These are phyloP conservation scores for Brienomyrus brachyistius DNA, from an alignment of 2,113 vertebrate genomes.

Conservation along the genomic window DNA sequence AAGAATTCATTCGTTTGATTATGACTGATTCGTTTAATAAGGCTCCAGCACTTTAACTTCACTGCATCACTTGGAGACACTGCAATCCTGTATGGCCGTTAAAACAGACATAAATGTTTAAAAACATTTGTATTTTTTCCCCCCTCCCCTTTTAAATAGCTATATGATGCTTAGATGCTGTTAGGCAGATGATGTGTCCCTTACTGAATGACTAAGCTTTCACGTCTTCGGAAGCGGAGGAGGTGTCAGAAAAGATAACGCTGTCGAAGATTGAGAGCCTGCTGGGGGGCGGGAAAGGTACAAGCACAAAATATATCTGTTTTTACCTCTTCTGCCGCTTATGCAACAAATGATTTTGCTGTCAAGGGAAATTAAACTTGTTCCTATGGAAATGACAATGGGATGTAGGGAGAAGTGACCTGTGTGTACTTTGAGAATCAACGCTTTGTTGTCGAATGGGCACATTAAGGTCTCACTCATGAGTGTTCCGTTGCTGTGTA, in stretches of 20 bases:
- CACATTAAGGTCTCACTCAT: background rate
- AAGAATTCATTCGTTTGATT: background rate
- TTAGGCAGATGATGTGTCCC: constrained; percentile 30
- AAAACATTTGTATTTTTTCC: background rate
- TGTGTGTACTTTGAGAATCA: background rate
- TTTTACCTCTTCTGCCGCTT: constrained; percentile 12
- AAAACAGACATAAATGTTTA: background rate
- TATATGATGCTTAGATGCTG: background rate
- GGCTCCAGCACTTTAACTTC: background rate
- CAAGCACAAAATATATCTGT: background rate
- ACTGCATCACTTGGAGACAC: background rate
- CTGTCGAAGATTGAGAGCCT: constrained; percentile 8
- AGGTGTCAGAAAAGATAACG: constrained; percentile 33
- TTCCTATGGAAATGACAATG: constrained; percentile 22
- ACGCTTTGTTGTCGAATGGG: background rate
- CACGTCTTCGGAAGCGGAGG: constrained; percentile 26
- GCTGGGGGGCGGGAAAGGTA: constrained; percentile 7
- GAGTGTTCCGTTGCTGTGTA: constrained; percentile 16
- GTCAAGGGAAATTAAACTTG: constrained; percentile 26
- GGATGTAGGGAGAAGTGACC: background rate
- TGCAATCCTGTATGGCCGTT: background rate
- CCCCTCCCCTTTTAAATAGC: constrained; percentile 2
- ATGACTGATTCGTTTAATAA: background rate
- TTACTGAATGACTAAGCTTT: constrained; percentile 34
- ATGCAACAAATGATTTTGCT: constrained; percentile 16